Evolutionary conservation across 1,140 invertebrate genomes (phyloP).

Genomic region (Drosophila malerkotliana): DNA sequence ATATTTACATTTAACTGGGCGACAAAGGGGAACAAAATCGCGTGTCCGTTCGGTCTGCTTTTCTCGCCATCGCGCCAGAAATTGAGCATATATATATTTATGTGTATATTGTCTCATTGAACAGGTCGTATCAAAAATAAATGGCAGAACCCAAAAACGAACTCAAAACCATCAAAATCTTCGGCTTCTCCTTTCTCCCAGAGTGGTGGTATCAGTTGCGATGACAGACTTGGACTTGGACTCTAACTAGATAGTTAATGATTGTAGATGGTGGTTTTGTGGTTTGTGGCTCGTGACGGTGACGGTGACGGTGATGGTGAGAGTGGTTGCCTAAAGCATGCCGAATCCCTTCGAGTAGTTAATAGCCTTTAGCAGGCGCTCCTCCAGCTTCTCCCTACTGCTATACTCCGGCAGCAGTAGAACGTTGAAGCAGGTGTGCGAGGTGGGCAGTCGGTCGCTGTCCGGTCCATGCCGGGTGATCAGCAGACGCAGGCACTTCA

Average conservation of each 20-base stretch:
- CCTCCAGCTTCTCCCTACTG: conserved; percentile 92
- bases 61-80: conserved; percentile 37
- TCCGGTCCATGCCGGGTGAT: conserved; percentile 92
- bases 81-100: conserved; percentile 60
- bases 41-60: conserved; percentile 30
- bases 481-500: conserved; percentile 94
- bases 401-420: conserved; percentile 95
- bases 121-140: conserved; percentile 80
- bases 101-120: conserved; percentile 69
- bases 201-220: conserved; percentile 76
- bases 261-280: neutral
- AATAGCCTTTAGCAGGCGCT: conserved; percentile 95
- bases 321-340: conserved; percentile 87
- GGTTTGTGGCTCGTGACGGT: conserved; percentile 8
- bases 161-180: conserved; percentile 56
- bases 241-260: neutral
- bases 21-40: conserved; percentile 49
- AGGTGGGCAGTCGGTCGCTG: conserved; percentile 91
- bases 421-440: conserved; percentile 98
- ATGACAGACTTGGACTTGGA: conserved; percentile 39
- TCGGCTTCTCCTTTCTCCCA: conserved; percentile 31
- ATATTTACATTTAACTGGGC: conserved; percentile 70
- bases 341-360: conserved; percentile 94
- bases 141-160: conserved; percentile 66
- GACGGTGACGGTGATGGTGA: neutral